Percentiles rank a stretch among this genome's conserved stretches.
phyloP scores from a whole-genome alignment of 2,113 vertebrate genomes.

The Sclerurus mexicanus region DNA sequence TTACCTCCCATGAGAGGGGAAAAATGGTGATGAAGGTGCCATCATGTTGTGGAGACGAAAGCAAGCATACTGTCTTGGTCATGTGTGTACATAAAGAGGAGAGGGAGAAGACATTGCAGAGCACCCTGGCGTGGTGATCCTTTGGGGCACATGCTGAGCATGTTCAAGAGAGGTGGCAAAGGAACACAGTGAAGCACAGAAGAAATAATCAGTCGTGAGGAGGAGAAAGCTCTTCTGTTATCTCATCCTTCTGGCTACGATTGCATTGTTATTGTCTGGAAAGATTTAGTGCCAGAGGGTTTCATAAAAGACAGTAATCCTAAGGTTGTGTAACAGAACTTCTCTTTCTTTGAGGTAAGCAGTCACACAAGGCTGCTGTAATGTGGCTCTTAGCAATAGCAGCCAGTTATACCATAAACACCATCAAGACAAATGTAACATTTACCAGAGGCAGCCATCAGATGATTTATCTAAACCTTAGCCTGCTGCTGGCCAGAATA shows the following conservation, averaged over 20 bases:
- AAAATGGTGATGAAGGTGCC: neutral
- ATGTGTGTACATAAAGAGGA: accelerated
- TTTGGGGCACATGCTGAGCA: neutral
- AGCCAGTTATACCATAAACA: constrained; percentile 51
- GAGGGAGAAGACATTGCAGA: neutral
- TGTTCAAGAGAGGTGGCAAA: neutral
- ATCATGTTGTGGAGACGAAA: neutral
- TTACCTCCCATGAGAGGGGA: neutral
- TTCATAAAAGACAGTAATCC: constrained; percentile 27
- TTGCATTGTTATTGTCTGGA: neutral
- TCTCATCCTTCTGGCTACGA: neutral
- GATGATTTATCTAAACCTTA: constrained; percentile 34
- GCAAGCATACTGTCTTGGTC: accelerated
- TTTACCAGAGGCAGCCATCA: constrained; percentile 37
- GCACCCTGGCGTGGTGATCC: neutral
- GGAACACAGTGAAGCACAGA: neutral
- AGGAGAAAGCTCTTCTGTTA: neutral
- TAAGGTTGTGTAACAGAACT: neutral
- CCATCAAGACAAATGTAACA: constrained; percentile 1
- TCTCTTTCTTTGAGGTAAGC: constrained; percentile 35
- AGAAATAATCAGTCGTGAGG: neutral
- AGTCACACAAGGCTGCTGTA: constrained; percentile 3
- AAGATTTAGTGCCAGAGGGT: neutral
- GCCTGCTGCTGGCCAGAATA: constrained; percentile 7
- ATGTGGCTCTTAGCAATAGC: neutral